These are phyloP conservation scores for Phocoena sinus DNA, from an alignment of 2,113 vertebrate genomes.

Conservation along the genomic window DNA sequence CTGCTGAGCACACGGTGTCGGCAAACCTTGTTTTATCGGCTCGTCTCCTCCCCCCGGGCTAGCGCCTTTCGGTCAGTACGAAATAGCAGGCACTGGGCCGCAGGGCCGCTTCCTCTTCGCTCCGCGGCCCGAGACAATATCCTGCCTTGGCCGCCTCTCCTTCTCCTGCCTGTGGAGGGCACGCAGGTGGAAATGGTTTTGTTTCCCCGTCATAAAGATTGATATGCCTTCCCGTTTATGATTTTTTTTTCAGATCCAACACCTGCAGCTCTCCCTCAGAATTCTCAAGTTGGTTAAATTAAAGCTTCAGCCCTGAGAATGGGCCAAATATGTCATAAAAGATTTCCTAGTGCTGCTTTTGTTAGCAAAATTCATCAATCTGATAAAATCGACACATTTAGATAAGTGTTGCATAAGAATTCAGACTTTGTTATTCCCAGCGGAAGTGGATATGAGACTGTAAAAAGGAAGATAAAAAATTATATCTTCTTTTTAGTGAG, in stretches of 20 bases:
- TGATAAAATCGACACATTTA: constrained; percentile 75
- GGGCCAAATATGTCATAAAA: constrained; percentile 64
- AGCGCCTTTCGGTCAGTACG: constrained; percentile 45
- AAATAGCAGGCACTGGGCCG: constrained; percentile 49
- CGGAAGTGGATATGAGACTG: constrained; percentile 59
- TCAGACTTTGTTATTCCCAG: constrained; percentile 67
- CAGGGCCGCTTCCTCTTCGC: constrained; percentile 21
- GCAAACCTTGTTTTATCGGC: constrained; percentile 28
- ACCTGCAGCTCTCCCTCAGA: constrained; percentile 63
- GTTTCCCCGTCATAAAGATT: constrained; percentile 66
- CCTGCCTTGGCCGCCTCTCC: constrained; percentile 3
- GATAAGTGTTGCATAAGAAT: constrained; percentile 73
- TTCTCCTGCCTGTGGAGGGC: constrained; percentile 43
- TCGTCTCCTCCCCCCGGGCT: background rate
- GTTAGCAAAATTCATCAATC: constrained; percentile 73
- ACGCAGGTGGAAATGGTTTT: constrained; percentile 52
- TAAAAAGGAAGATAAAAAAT: constrained; percentile 68
- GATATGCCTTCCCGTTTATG: constrained; percentile 46
- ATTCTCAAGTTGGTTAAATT: constrained; percentile 65
- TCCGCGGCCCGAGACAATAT: constrained; percentile 40
- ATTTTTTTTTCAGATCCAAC: constrained; percentile 16
- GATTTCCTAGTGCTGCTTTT: constrained; percentile 68
- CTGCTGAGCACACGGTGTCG: background rate
- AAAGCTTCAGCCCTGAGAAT: constrained; percentile 56
- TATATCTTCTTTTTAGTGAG: constrained; percentile 65